phyloP scores from a whole-genome alignment of 2,113 vertebrate genomes.

The Sclerurus mexicanus region DNA sequence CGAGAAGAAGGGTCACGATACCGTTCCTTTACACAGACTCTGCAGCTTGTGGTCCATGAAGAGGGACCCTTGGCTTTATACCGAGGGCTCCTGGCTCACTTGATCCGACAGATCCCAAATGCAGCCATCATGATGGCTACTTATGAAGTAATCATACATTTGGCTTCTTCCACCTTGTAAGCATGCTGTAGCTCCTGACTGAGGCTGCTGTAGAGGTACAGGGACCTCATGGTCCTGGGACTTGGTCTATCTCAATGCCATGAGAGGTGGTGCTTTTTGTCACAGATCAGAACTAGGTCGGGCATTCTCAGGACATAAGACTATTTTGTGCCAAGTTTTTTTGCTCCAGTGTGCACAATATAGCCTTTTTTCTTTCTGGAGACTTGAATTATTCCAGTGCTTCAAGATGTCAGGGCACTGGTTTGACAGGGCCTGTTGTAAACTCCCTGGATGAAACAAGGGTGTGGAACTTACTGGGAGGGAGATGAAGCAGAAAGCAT shows the following conservation, averaged over 20 bases:
- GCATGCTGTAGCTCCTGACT: neutral
- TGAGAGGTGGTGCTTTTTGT: neutral
- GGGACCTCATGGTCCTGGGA: neutral
- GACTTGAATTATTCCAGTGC: neutral
- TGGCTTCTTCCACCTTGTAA: constrained; percentile 38
- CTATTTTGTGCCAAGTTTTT: neutral
- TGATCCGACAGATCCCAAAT: constrained; percentile 70
- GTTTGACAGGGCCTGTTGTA: neutral
- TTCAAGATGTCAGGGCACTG: neutral
- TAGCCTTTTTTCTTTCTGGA: neutral
- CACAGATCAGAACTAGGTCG: neutral
- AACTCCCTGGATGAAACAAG: neutral
- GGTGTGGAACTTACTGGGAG: neutral
- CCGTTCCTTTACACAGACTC: constrained; percentile 57
- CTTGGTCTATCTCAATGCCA: neutral
- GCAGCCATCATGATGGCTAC: constrained; percentile 67
- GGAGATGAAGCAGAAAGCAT: neutral
- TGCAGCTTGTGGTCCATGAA: constrained; percentile 54
- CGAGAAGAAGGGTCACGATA: constrained; percentile 67
- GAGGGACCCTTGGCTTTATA: constrained; percentile 60
- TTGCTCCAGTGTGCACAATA: neutral
- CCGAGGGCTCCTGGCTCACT: constrained; percentile 57
- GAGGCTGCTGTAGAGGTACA: neutral
- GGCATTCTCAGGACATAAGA: neutral
- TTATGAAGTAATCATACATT: constrained; percentile 43